These are phyloP conservation scores for Thunnus albacares DNA, from an alignment of 2,797 vertebrate species.

Conservation along the genomic window DNA sequence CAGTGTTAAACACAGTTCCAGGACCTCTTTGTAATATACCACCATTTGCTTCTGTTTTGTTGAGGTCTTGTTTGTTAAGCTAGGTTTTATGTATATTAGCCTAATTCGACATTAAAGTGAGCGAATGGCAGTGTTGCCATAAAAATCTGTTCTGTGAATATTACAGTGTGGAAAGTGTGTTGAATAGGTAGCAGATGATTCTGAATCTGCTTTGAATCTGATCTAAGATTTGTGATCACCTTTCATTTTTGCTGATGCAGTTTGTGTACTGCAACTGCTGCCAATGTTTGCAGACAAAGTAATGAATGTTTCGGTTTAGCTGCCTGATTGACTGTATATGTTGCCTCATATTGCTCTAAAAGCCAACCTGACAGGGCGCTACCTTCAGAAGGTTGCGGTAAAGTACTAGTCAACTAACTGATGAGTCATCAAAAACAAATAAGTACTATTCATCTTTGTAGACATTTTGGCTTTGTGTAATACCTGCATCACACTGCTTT, in stretches of 20 bases:
- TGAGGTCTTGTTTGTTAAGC: background rate
- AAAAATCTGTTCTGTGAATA: constrained; percentile 1
- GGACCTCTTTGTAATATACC: no score
- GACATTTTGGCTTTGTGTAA: background rate
- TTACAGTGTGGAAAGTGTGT: background rate
- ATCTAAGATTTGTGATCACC: constrained; percentile 47
- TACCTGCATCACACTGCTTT: background rate
- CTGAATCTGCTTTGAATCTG: constrained; percentile 2
- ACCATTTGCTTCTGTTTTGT: background rate
- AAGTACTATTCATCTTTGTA: background rate
- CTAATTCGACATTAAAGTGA: background rate
- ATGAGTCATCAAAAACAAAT: constrained; percentile 12
- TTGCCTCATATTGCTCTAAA: constrained; percentile 26
- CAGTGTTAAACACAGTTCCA: background rate
- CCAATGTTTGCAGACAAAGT: constrained; percentile 42
- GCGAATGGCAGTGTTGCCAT: background rate
- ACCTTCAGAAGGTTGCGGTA: background rate
- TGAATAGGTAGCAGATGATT: constrained; percentile 5
- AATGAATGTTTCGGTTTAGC: constrained; percentile 53
- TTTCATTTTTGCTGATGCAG: constrained; percentile 48
- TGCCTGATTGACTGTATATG: constrained; percentile 27
- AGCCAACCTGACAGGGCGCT: constrained; percentile 20
- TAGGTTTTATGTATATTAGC: background rate
- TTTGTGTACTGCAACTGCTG: constrained; percentile 34
- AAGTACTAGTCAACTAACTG: constrained; percentile 11